Percentiles rank a stretch among this genome's conserved stretches.
Conservation (phyloP, 2,113 vertebrate species). For the Ciconia stormi region DNA sequence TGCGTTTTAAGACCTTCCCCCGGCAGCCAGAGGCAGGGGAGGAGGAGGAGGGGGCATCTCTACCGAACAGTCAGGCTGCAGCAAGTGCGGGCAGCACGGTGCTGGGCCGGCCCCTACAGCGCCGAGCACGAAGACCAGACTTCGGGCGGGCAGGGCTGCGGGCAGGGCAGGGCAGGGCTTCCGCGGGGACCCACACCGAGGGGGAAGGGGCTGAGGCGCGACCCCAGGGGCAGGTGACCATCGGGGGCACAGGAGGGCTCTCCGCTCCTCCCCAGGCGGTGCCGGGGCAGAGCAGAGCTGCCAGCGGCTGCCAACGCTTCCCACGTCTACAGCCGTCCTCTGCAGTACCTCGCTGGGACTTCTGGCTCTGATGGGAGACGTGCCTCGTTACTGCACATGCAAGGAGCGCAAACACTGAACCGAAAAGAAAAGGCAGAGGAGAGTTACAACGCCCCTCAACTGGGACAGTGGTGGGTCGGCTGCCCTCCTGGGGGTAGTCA, state of each 20-base stretch:
- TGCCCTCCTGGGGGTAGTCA: neutral
- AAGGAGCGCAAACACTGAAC: neutral
- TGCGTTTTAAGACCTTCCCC: neutral
- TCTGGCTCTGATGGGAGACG: neutral
- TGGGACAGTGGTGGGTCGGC: neutral
- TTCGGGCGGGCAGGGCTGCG: too few species aligned
- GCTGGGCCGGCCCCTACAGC: neutral
- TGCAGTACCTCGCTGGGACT: neutral
- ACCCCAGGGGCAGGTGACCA: neutral
- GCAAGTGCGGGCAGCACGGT: neutral
- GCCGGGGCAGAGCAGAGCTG: neutral
- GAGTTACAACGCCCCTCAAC: accelerated
- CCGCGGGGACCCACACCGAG: neutral
- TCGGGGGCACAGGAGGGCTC: neutral
- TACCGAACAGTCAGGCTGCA: neutral
- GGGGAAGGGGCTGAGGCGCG: neutral
- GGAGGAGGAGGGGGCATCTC: neutral
- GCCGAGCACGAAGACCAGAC: neutral
- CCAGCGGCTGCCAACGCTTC: neutral
- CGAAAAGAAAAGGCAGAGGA: neutral
- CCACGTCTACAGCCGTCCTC: accelerated
- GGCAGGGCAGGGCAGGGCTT: neutral
- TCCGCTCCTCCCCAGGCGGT: too few species aligned
- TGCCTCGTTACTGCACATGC: accelerated
- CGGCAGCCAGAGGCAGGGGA: neutral